Conservation (phyloP, 2,113 vertebrate species). For the Polypterus bichir region DNA sequence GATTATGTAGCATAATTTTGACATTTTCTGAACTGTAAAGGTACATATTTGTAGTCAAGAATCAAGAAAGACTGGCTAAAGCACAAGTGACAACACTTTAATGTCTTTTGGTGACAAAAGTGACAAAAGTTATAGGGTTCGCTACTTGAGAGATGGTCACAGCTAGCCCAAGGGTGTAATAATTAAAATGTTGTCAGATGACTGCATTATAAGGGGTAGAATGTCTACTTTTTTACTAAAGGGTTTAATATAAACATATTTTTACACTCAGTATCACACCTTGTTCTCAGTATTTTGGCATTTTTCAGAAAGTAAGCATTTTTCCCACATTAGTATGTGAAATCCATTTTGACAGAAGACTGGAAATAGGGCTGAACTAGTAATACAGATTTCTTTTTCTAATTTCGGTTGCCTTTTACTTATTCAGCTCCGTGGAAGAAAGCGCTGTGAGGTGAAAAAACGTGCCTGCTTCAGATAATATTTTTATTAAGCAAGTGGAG, state of each 20-base stretch:
- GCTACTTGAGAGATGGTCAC: constrained; percentile 56
- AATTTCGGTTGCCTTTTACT: constrained; percentile 20
- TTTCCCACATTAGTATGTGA: constrained; percentile 75
- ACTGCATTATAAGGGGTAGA: constrained; percentile 57
- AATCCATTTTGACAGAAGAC: constrained; percentile 56
- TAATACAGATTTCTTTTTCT: constrained; percentile 30
- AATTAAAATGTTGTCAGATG: constrained; percentile 69
- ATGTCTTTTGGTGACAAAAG: constrained; percentile 58
- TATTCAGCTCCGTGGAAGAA: constrained; percentile 27
- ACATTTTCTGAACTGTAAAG: too few species aligned
- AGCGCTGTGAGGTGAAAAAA: constrained; percentile 26
- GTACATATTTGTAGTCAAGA: too few species aligned
- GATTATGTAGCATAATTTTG: too few species aligned
- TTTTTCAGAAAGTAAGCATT: constrained; percentile 73
- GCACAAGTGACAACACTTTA: constrained; percentile 68
- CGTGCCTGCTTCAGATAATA: constrained; percentile 28
- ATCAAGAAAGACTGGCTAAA: constrained; percentile 35
- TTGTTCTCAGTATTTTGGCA: constrained; percentile 40
- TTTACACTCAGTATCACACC: constrained; percentile 65
- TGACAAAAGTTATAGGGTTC: constrained; percentile 56
- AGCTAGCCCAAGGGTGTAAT: constrained; percentile 58
- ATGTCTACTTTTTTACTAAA: constrained; percentile 63
- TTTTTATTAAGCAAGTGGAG: constrained; percentile 24
- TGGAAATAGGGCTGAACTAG: constrained; percentile 47
- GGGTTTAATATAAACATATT: constrained; percentile 67